Percentiles rank a stretch among this genome's conserved stretches.
phyloP scores from a whole-genome alignment of 1,140 invertebrate species.

The Brachionus koreanus region DNA sequence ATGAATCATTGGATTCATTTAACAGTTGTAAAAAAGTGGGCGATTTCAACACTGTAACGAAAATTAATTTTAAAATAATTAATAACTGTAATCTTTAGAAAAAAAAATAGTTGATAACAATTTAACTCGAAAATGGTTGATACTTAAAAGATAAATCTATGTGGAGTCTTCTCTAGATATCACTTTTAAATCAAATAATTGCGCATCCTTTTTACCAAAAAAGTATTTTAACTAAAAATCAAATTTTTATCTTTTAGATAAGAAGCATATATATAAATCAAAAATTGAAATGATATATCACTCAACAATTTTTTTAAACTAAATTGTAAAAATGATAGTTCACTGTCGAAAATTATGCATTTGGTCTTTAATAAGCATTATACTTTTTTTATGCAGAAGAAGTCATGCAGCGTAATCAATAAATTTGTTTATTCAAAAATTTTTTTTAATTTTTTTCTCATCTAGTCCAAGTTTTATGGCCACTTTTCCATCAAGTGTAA shows the following conservation, averaged over 20 bases:
- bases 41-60: not conserved
- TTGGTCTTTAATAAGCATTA: not conserved
- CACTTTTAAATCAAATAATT: constrained; percentile 33
- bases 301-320: not conserved
- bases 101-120: not conserved
- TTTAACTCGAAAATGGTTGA: not conserved
- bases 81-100: not conserved
- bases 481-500: constrained; percentile 17
- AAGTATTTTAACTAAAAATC: constrained; percentile 4
- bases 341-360: not conserved
- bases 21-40: not conserved
- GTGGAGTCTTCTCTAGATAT: constrained; percentile 22
- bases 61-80: constrained; percentile 13
- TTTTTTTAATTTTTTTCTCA: not conserved
- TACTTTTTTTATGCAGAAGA: not conserved
- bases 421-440: not conserved
- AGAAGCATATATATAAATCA: not conserved
- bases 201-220: constrained; percentile 11
- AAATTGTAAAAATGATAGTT: not conserved
- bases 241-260: not conserved
- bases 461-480: constrained; percentile 14
- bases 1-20: not conserved
- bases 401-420: not conserved
- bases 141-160: constrained; percentile 11
- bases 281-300: not conserved